These are phyloP conservation scores for Drosophila nigritarsus DNA, from an alignment of 2,888 invertebrate genomes.

Conservation along the genomic window DNA sequence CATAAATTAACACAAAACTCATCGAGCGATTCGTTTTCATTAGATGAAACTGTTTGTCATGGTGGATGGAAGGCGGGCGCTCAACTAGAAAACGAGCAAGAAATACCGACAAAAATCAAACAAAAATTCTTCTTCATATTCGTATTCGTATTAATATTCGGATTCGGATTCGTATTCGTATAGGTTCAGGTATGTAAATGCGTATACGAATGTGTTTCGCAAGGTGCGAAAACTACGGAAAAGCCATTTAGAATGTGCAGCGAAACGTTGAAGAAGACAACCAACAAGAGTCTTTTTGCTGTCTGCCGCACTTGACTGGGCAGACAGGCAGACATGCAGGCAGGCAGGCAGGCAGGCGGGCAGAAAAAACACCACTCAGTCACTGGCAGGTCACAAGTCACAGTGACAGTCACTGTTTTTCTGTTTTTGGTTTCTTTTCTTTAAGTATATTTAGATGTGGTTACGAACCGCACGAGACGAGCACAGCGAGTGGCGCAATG, in stretches of 20 bases:
- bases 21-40: constrained; percentile 62
- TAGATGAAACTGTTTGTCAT: constrained; percentile 72
- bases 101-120: constrained; percentile 41
- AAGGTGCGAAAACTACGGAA: constrained; percentile 78
- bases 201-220: constrained; percentile 76
- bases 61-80: constrained; percentile 46
- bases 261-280: constrained; percentile 81
- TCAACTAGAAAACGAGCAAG: constrained; percentile 69
- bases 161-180: constrained; percentile 2
- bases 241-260: constrained; percentile 82
- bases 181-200: constrained; percentile 64
- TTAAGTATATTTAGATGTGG: constrained; percentile 11
- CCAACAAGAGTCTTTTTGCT: constrained; percentile 28
- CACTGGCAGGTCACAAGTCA: constrained; percentile 37
- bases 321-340: constrained; percentile 44
- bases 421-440: background rate
- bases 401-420: constrained; percentile 26
- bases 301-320: constrained; percentile 68
- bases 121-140: constrained; percentile 47
- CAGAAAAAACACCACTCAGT: constrained; percentile 38
- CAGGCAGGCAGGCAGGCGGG: background rate
- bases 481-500: constrained; percentile 67
- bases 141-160: background rate
- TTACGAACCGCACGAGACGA: constrained; percentile 74
- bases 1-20: constrained; percentile 66